Percentiles rank a stretch among this genome's conserved stretches.
Evolutionary conservation across 2,888 invertebrate genomes (phyloP).

Genomic region (Eudemis profundana): DNA sequence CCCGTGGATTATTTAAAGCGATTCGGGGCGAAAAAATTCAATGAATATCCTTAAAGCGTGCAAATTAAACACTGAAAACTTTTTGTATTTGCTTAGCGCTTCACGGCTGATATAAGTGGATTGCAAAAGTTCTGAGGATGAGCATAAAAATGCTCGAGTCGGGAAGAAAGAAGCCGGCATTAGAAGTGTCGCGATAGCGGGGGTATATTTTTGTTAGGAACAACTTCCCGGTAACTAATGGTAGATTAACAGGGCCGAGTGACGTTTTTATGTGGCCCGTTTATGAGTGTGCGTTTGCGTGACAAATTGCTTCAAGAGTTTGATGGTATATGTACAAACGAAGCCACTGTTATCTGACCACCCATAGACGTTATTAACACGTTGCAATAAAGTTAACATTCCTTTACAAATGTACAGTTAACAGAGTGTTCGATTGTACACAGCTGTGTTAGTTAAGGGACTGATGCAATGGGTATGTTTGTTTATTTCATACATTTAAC

Average conservation of each 20-base stretch:
- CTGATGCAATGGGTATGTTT: conserved; percentile 4
- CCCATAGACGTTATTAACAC: too few species aligned
- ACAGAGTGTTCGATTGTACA: too few species aligned
- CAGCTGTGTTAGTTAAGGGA: too few species aligned
- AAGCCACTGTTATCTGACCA: too few species aligned
- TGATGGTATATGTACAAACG: too few species aligned
- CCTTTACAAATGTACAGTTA: too few species aligned
- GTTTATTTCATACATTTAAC: too few species aligned
- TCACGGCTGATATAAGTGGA: conserved; percentile 84
- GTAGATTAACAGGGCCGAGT: conserved; percentile 56
- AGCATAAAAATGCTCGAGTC: conserved; percentile 80
- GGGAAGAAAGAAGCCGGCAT: conserved; percentile 72
- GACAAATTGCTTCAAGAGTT: conserved; percentile 23
- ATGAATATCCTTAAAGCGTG: conserved; percentile 81
- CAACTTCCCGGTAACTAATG: conserved; percentile 69
- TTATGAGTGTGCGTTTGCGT: conserved; percentile 31
- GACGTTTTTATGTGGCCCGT: conserved; percentile 40
- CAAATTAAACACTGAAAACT: conserved; percentile 81
- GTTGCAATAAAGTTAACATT: too few species aligned
- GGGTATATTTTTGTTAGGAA: conserved; percentile 73
- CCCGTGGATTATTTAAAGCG: conserved; percentile 78
- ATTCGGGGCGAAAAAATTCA: conserved; percentile 73
- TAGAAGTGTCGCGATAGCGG: conserved; percentile 77
- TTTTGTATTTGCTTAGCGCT: conserved; percentile 84
- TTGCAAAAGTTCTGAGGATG: conserved; percentile 83